Conservation (phyloP, 2,113 vertebrate genomes). For the Sterna hirundo region DNA sequence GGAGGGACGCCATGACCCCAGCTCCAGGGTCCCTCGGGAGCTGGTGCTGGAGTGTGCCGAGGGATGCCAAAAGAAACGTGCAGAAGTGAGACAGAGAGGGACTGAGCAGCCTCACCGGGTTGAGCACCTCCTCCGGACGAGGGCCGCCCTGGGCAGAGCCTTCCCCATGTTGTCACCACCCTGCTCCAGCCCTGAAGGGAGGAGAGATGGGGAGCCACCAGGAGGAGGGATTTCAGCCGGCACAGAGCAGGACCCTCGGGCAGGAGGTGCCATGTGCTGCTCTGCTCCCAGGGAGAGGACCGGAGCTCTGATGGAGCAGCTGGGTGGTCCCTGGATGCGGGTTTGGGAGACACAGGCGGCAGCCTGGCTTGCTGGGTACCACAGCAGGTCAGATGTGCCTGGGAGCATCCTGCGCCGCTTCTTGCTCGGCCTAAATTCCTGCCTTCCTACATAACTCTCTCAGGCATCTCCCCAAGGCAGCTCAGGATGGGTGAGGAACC, state of each 20-base stretch:
- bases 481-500: not conserved
- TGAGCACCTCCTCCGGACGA: not conserved
- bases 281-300: not conserved
- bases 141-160: not conserved
- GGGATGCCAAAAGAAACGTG: not conserved
- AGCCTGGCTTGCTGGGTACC: not conserved
- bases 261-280: not conserved
- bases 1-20: not conserved
- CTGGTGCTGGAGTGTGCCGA: not conserved
- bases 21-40: not conserved
- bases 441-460: not conserved
- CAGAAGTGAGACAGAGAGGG: not conserved
- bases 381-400: not conserved
- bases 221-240: not conserved
- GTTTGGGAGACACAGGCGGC: not conserved
- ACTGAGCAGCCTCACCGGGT: accelerated
- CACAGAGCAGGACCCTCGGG: not conserved
- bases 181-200: not conserved
- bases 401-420: not conserved
- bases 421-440: not conserved
- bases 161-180: not conserved
- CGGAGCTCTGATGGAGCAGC: accelerated
- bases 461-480: not conserved
- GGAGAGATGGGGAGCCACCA: not conserved
- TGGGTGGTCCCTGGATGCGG: not conserved